A percentile compares a stretch with the other conserved stretches of the same genome.
These are phyloP conservation scores for Gandaritis pyraliata DNA, from an alignment of 2,888 invertebrate genomes.

Conservation along the genomic window DNA sequence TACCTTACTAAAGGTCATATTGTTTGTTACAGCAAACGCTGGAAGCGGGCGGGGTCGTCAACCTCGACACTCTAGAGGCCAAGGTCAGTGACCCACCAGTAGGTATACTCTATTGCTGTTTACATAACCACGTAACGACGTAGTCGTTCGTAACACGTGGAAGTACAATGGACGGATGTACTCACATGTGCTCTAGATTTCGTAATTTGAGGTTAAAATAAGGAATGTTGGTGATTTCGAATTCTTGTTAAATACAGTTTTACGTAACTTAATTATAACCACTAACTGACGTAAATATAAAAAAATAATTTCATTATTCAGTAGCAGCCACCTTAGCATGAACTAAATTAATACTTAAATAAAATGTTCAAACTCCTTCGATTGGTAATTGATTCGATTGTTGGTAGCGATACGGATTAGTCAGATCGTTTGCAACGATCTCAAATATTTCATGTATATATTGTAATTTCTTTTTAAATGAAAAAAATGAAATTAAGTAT, in stretches of 20 bases:
- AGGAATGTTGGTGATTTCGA: slow-evolving; percentile 8
- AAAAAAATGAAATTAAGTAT: too few relatives aligned
- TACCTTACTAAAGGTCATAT: slow-evolving; percentile 34
- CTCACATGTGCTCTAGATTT: slow-evolving; percentile 32
- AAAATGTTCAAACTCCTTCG: too few relatives aligned
- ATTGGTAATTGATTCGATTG: too few relatives aligned
- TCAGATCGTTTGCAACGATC: too few relatives aligned
- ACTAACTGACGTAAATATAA: too few relatives aligned
- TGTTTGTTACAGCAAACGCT: slow-evolving; percentile 78
- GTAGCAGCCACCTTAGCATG: too few relatives aligned
- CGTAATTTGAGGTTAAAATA: slow-evolving; percentile 21
- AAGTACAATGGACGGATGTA: slow-evolving; percentile 38
- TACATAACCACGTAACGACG: slow-evolving; percentile 30
- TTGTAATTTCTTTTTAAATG: too few relatives aligned
- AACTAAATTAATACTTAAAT: too few relatives aligned
- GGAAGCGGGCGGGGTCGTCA: slow-evolving; percentile 86
- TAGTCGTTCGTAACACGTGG: slow-evolving; percentile 24
- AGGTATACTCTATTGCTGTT: slow-evolving; percentile 31
- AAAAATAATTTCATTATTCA: too few relatives aligned
- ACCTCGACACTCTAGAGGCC: slow-evolving; percentile 90
- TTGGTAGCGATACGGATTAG: too few relatives aligned
- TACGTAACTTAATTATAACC: background rate
- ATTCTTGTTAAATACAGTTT: slow-evolving; percentile 7
- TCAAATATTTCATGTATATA: too few relatives aligned
- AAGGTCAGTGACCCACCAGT: slow-evolving; percentile 84